Percentiles rank a stretch among this genome's conserved stretches.
Evolutionary conservation across 2,888 invertebrate species (phyloP).

Genomic region (Gibbula magus): DNA sequence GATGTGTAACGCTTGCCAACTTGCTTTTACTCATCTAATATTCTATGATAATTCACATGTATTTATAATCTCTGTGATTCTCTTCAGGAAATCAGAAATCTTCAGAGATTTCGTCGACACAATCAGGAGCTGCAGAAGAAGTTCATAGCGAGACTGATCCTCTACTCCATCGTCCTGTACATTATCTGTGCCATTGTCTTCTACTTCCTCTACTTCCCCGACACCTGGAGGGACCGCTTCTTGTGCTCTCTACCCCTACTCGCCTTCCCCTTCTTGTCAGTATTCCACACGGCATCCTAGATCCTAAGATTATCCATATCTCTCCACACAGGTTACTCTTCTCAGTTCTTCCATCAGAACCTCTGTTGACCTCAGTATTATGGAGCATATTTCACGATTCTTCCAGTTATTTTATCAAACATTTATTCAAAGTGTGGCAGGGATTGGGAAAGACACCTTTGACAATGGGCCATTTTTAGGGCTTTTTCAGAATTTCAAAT

Average conservation of each 20-base stretch:
- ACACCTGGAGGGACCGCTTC: slow-evolving; percentile 84
- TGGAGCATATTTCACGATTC: too few species aligned
- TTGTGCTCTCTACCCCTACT: slow-evolving; percentile 87
- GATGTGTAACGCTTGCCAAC: too few species aligned
- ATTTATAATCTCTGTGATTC: slow-evolving; percentile 37
- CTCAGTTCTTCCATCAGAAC: too few species aligned
- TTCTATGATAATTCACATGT: too few species aligned
- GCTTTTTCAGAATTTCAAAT: too few species aligned
- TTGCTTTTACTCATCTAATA: too few species aligned
- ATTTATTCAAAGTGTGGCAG: too few species aligned
- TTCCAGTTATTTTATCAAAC: too few species aligned
- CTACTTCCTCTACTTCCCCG: slow-evolving; percentile 88
- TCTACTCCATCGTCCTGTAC: slow-evolving; percentile 78
- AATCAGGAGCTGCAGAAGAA: slow-evolving; percentile 89
- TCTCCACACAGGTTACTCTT: too few species aligned
- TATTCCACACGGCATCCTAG: not conserved
- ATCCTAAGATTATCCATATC: not conserved
- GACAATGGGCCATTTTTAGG: too few species aligned
- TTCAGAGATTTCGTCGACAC: slow-evolving; percentile 86
- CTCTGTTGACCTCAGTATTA: too few species aligned
- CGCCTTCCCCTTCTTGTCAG: slow-evolving; percentile 87
- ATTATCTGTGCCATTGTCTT: slow-evolving; percentile 84
- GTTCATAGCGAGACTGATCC: slow-evolving; percentile 86
- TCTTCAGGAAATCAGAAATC: slow-evolving; percentile 83
- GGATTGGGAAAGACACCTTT: too few species aligned